Percentiles rank a stretch among this genome's conserved stretches.
phyloP scores from a whole-genome alignment of 1,140 invertebrate species.

The Caerostris extrusa region DNA sequence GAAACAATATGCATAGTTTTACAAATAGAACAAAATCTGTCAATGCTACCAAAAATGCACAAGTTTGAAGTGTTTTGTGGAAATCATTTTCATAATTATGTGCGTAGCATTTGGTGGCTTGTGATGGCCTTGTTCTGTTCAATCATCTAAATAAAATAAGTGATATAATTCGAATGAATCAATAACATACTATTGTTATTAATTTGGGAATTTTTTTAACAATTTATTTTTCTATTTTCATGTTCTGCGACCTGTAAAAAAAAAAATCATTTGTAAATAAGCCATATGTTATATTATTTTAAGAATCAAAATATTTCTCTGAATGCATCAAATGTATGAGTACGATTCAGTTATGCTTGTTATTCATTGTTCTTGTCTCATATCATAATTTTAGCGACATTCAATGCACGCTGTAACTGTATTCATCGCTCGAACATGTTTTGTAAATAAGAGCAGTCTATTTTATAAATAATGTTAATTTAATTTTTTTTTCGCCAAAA shows the following conservation, averaged over 20 bases:
- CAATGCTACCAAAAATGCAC: no score
- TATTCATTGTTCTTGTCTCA: neutral
- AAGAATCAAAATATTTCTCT: neutral
- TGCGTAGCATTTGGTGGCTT: no score
- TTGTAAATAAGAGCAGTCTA: neutral
- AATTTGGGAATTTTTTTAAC: no score
- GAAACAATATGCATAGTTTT: no score
- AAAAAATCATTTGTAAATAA: neutral
- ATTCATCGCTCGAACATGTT: neutral
- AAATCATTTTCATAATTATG: no score
- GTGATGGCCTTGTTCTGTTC: no score
- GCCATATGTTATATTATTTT: neutral
- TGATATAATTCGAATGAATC: no score
- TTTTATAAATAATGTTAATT: neutral
- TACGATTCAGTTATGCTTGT: neutral
- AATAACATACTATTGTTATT: no score
- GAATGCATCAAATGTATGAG: slow-evolving; percentile 7
- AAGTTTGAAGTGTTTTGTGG: no score
- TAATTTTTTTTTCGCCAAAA: neutral
- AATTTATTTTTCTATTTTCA: neutral
- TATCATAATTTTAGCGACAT: neutral
- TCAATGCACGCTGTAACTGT: neutral
- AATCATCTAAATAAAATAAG: no score
- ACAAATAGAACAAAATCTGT: no score
- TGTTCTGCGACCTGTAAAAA: neutral